Evolutionary conservation across 2,888 invertebrate species (phyloP).

Genomic region (Noctuana brunneofusca): DNA sequence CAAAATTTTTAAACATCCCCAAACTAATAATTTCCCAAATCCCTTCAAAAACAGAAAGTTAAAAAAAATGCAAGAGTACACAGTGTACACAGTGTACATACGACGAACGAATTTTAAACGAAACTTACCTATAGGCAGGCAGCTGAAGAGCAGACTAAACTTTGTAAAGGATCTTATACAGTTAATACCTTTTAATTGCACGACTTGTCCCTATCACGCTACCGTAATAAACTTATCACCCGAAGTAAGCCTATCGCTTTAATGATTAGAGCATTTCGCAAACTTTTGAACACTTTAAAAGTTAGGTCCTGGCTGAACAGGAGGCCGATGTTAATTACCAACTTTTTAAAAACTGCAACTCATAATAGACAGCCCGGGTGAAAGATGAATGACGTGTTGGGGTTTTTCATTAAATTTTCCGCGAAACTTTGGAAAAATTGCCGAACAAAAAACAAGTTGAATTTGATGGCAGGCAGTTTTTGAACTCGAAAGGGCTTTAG

Average conservation of each 20-base stretch:
- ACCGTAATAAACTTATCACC: conserved; percentile 46
- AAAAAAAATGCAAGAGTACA: background rate
- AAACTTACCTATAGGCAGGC: conserved; percentile 1
- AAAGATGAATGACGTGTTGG: conserved; percentile 80
- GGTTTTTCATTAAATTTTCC: conserved; percentile 54
- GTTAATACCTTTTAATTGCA: conserved; percentile 49
- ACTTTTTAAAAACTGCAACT: conserved; percentile 80
- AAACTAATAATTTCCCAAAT: background rate
- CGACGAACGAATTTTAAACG: conserved; percentile 16
- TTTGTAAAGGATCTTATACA: conserved; percentile 36
- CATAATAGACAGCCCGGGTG: conserved; percentile 78
- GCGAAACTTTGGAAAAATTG: conserved; percentile 54
- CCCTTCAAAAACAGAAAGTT: background rate
- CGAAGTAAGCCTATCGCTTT: conserved; percentile 56
- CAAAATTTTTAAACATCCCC: too few relatives aligned
- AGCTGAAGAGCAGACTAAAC: conserved; percentile 25
- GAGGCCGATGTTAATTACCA: conserved; percentile 77
- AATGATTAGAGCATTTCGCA: conserved; percentile 74
- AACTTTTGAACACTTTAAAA: conserved; percentile 76
- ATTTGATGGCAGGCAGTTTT: conserved; percentile 52
- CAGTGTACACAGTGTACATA: conserved; percentile 15
- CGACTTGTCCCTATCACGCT: conserved; percentile 40
- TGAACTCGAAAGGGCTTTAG: conserved; percentile 46
- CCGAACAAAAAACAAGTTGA: conserved; percentile 53
- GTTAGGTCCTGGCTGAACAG: conserved; percentile 67